Evolutionary conservation across 2,113 vertebrate genomes (phyloP).

Genomic region (Eudyptes chrysolophus): DNA sequence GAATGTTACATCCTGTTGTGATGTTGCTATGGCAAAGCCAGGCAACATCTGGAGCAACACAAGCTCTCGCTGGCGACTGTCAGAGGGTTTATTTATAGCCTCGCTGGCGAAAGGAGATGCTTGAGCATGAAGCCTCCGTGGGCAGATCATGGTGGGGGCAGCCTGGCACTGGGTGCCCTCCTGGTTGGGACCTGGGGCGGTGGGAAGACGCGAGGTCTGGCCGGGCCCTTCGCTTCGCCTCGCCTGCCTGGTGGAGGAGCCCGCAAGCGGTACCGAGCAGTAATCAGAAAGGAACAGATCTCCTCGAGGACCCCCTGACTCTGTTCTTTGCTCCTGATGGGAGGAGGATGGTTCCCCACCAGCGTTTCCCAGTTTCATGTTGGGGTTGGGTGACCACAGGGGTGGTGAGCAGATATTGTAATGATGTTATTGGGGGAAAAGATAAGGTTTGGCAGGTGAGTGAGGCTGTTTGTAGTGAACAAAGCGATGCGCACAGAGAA

Average conservation of each 20-base stretch:
- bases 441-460: neutral
- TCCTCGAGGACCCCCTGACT: neutral
- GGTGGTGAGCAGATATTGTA: neutral
- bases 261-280: accelerated
- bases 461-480: accelerated
- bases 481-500: accelerated
- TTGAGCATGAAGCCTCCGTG: neutral
- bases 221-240: accelerated
- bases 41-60: conserved; percentile 42
- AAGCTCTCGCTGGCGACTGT: neutral
- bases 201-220: neutral
- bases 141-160: neutral
- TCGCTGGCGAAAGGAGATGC: neutral
- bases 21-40: conserved; percentile 55
- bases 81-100: conserved; percentile 34
- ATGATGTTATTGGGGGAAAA: neutral
- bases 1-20: conserved; percentile 56
- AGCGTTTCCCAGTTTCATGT: accelerated
- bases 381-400: neutral
- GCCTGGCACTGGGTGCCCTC: neutral
- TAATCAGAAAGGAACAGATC: neutral
- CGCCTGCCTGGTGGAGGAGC: neutral
- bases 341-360: neutral
- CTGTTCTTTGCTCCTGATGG: neutral
- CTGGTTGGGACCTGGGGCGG: neutral